Conservation (phyloP, 2,797 vertebrate species). For the Alcedo atthis region DNA sequence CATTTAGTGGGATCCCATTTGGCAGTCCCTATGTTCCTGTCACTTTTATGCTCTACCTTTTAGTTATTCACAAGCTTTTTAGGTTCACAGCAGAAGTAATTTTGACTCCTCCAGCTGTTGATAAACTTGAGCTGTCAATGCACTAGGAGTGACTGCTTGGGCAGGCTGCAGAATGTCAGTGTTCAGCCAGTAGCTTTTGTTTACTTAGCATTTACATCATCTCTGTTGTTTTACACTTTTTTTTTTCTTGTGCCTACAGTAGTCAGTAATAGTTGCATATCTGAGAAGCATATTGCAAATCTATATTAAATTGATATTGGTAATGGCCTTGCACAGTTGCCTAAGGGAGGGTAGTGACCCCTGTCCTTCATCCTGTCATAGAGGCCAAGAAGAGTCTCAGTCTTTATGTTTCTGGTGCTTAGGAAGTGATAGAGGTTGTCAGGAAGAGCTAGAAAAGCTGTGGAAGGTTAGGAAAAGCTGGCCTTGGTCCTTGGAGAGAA, state of each 20-base stretch:
- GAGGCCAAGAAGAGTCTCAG: not conserved
- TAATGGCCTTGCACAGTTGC: not conserved
- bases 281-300: not conserved
- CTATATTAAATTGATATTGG: not conserved
- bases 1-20: constrained; percentile 33
- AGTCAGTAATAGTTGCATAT: not conserved
- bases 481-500: not conserved
- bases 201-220: constrained; percentile 22
- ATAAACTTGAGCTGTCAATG: constrained; percentile 44
- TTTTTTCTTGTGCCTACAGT: not conserved
- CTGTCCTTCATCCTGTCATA: not conserved
- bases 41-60: constrained; percentile 43
- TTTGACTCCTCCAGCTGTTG: constrained; percentile 51
- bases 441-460: not conserved
- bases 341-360: not conserved
- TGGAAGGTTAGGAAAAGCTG: not conserved
- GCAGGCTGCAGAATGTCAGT: not conserved
- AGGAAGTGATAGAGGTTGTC: not conserved
- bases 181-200: constrained; percentile 32
- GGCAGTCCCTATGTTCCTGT: constrained; percentile 36
- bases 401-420: not conserved
- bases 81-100: constrained; percentile 35
- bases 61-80: constrained; percentile 32
- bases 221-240: not conserved
- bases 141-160: not conserved